Evolutionary conservation across 1,140 invertebrate genomes (phyloP), one percentile per base, ranked within the genome.

Genomic region (Antheraea mylitta): DNA sequence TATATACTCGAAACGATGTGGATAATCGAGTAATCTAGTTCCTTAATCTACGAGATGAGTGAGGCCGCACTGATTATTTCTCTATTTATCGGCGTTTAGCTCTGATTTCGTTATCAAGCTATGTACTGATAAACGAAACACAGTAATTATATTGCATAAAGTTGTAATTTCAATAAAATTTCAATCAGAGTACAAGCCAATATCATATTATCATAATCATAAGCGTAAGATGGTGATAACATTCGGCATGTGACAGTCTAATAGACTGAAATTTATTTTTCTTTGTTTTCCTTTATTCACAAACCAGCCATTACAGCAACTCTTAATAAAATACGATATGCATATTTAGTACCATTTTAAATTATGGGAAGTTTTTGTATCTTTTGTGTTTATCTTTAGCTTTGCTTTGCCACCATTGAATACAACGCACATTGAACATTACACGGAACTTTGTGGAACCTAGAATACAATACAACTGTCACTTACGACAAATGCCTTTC

Each of bases 21-120:
- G 45, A 37, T 68, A 62, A 61, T 30, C 60, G 9, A 19, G 37
- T 45, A 64, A 69, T 68, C 67, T 19, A 58, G 19, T 63, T 68
- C 13, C 36, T 53, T 63, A 68, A 68, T 68, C 67, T 63, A 62
- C 19, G 30, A 68, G 67, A 64, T 68, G 67, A 68, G 67, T 68
- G 30, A 61, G 38, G 18, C 66, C 58, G 59, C 66, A 63, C n/a
- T 45, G 30, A 62, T 62, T 63, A 68, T 62, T 63, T 37, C 37
- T 18, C 53, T 36, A 37, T 61, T 68, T 68, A 68, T 68, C 67
- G 42, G 42, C 61, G 22, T 63, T 68, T 48, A 62, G 9, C n/a
- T 37, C 62, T 58, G 68, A 69, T 69, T 69, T 42, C 3, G 18
- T 64, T 69, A 69, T 69, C 68, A 59, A 30, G 30, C 45, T 63